Evolutionary conservation across 2,888 invertebrate species (phyloP).

Genomic region (Brachylomia viminalis): DNA sequence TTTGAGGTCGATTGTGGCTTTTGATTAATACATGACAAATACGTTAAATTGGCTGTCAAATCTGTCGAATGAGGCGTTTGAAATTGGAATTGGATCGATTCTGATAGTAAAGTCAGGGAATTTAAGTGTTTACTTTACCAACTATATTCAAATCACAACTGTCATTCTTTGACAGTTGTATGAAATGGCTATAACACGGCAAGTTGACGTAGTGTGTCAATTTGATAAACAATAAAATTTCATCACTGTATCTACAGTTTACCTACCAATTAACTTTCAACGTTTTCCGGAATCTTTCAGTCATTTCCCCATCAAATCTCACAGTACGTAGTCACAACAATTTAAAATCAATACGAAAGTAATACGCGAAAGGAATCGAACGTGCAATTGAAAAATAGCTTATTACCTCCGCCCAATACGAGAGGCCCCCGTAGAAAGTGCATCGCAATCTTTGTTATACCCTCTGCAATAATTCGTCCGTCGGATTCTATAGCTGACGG

Average conservation of each 20-base stretch:
- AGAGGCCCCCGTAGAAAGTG: slow-evolving; percentile 76
- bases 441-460: slow-evolving; percentile 78
- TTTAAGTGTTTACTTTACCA: too few species aligned
- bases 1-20: slow-evolving; percentile 45
- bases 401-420: slow-evolving; percentile 76
- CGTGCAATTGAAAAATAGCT: slow-evolving; percentile 80
- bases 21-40: slow-evolving; percentile 33
- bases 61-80: background rate
- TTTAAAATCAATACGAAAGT: slow-evolving; percentile 59
- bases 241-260: too few species aligned
- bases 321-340: slow-evolving; percentile 30
- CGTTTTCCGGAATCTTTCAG: background rate
- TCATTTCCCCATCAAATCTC: background rate
- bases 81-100: background rate
- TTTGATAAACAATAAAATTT: too few species aligned
- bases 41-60: slow-evolving; percentile 8
- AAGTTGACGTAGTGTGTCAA: too few species aligned
- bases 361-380: slow-evolving; percentile 70
- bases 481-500: slow-evolving; percentile 68
- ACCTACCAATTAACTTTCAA: too few species aligned
- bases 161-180: too few species aligned
- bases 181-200: too few species aligned
- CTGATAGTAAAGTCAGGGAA: too few species aligned
- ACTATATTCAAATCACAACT: too few species aligned
- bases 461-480: slow-evolving; percentile 78